Base-by-base conservation (phyloP, 2,888 invertebrate species). In the Imbricaverruca yamaguchii region DNA sequence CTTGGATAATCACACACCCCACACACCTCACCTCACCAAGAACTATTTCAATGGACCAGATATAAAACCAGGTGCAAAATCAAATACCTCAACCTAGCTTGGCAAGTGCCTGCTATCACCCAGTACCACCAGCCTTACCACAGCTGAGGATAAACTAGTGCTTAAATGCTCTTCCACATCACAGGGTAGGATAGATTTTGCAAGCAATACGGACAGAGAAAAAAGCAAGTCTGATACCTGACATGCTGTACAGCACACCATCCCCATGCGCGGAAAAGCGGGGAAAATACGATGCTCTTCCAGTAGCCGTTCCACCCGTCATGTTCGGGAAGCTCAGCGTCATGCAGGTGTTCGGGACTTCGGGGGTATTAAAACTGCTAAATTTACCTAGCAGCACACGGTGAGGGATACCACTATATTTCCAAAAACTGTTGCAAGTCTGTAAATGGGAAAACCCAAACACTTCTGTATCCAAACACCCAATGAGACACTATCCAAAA, bases 211-310 rank as follows among this genome's bases (percentile, higher is more conserved):
- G 11, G 59, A 59, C 15, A 59, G 15, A 59, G 59, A 59, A 13
- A 13, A 11, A 59, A 59, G 59, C 59, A 59, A 59, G 11, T 11
- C 59, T 25, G 39, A 21, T 69, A 69, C 69, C 69, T 69, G 69
- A 15, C 69, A 69, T 69, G 69, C 69, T 8, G 69, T 39, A 69
- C 25, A 69, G 13, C 69, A 39, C 69, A 69, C 69, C 39, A 69
- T 15, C 23, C 23, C 23, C 69, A 69, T 69, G 69, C 69, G 39
- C 25, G 39, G 69, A 39, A 69, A 39, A 69, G 25, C 69, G 25
- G 69, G 69, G 39, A 15, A 69, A 13, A 39, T 39, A 69, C 13
- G 39, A 21, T 39, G 69, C 25, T 69, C 69, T 69, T 69, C 13
- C 25, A 7, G 25, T 13, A 12, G 69, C 39, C 25, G 69, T 15